phyloP scores from a whole-genome alignment of 2,113 vertebrate species.

The Microcebus griseorufus region DNA sequence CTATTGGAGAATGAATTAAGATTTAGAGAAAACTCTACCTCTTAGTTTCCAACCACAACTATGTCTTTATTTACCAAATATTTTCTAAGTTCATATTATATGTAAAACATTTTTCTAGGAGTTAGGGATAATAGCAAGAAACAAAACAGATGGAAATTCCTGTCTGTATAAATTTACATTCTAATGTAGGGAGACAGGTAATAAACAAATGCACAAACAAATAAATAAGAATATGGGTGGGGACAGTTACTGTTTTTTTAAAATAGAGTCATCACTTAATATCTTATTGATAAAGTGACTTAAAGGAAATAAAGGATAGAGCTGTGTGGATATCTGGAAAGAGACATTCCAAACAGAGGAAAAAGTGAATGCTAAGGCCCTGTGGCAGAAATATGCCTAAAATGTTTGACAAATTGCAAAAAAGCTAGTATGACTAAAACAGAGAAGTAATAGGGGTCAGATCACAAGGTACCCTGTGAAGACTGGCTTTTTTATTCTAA shows the following conservation, averaged over 20 bases:
- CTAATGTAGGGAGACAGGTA: not conserved
- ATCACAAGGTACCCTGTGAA: not conserved
- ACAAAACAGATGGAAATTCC: constrained; percentile 4
- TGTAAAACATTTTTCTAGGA: constrained; percentile 16
- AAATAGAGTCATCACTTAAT: not conserved
- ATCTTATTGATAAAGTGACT: constrained; percentile 10
- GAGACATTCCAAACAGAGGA: not conserved
- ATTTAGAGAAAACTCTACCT: not conserved
- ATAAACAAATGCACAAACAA: constrained; percentile 8
- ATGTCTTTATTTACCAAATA: not conserved
- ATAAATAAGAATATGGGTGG: not conserved
- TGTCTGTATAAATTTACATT: not conserved
- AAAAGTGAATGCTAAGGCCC: not conserved
- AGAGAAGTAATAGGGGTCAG: not conserved
- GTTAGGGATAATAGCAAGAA: not conserved
- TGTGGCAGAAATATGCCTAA: not conserved
- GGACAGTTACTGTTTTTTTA: not conserved
- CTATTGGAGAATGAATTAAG: not conserved
- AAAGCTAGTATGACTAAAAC: not conserved
- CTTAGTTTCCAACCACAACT: not conserved
- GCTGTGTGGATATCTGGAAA: not conserved
- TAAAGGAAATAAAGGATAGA: not conserved
- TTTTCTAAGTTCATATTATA: not conserved
- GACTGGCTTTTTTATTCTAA: constrained; percentile 5
- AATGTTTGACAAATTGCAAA: not conserved